Evolutionary conservation across 2,797 vertebrate genomes (phyloP), one percentile per base, ranked within the genome.

Genomic region (Balearica regulorum): DNA sequence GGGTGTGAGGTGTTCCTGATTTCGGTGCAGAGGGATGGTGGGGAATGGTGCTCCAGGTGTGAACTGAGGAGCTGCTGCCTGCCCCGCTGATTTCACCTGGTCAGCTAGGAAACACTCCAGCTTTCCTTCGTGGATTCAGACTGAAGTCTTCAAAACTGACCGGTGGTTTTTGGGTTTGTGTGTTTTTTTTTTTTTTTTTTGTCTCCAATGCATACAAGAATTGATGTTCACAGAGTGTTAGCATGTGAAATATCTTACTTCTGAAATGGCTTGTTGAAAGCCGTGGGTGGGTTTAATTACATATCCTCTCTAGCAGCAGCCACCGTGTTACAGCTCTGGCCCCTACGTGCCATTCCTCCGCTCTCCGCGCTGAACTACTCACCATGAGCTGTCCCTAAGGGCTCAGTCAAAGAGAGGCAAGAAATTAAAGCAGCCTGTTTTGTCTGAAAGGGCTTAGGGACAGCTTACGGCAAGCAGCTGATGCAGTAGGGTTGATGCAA

Each of bases 221-320:
- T 43, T 69, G 29, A 29, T 70, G 83, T 41, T 94, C 49, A 28
- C 4, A 46, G n/a, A n/a, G 51, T 41, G 46, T 80, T 81, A 10
- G 13, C 0, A 0, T 66, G 49, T 76, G 66, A 61, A 90, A 20
- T 49, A 31, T 2, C 49, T 51, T 44, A 21, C 58, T 91, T 80
- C 73, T 85, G 71, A 82, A 87, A 64, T 24, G 37, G 46, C 64
- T 90, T 88, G 43, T 22, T 76, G 83, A 91, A 96, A 76, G 73
- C 26, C 0, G 0, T 69, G 86, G 46, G 37, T 90, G 86, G 77
- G 33, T 83, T 93, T 87, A 57, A 65, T 93, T 79, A 26, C 41
- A 11, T 39, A 12, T 24, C 17, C 16, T 62, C 46, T 88, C 28
- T 13, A 29, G 39, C 64, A 83, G 87, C 66, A 93, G 51, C 73